phyloP scores from a whole-genome alignment of 2,888 invertebrate species.

The Autographa gamma region DNA sequence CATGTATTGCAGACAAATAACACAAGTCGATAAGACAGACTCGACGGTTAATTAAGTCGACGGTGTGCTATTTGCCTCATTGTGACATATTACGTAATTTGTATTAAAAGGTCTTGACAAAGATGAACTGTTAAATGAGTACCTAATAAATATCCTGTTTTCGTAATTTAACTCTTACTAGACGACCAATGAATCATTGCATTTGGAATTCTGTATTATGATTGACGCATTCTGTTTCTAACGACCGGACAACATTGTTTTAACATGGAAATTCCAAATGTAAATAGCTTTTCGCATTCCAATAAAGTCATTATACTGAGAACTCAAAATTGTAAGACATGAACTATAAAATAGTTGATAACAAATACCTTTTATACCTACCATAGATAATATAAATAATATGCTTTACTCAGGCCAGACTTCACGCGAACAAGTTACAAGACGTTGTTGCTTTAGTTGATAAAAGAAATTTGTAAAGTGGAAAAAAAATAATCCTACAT shows the following conservation, averaged over 20 bases:
- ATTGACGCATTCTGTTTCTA: slow-evolving; percentile 38
- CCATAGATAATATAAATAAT: neutral
- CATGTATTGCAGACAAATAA: slow-evolving; percentile 9
- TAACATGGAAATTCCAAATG: slow-evolving; percentile 33
- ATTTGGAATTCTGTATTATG: slow-evolving; percentile 29
- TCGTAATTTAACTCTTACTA: slow-evolving; percentile 24
- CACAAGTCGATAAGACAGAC: neutral
- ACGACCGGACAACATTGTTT: slow-evolving; percentile 23
- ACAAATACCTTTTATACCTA: slow-evolving; percentile 4
- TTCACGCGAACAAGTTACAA: slow-evolving; percentile 1
- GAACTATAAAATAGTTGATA: neutral
- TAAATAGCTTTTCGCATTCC: slow-evolving; percentile 48
- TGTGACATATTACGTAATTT: slow-evolving; percentile 35
- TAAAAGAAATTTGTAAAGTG: neutral
- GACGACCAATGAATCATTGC: slow-evolving; percentile 34
- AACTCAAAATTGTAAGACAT: neutral
- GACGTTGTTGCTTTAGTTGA: neutral
- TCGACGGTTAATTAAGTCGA: neutral
- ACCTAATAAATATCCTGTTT: slow-evolving; percentile 24
- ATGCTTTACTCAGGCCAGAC: slow-evolving; percentile 4
- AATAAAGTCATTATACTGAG: slow-evolving; percentile 32
- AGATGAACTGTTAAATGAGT: slow-evolving; percentile 16
- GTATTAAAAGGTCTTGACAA: slow-evolving; percentile 30
- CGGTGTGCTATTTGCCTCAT: slow-evolving; percentile 7
- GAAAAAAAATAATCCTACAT: neutral